These are phyloP conservation scores for Acanthosepion esculentum DNA, from an alignment of 2,888 invertebrate species.

Conservation along the genomic window DNA sequence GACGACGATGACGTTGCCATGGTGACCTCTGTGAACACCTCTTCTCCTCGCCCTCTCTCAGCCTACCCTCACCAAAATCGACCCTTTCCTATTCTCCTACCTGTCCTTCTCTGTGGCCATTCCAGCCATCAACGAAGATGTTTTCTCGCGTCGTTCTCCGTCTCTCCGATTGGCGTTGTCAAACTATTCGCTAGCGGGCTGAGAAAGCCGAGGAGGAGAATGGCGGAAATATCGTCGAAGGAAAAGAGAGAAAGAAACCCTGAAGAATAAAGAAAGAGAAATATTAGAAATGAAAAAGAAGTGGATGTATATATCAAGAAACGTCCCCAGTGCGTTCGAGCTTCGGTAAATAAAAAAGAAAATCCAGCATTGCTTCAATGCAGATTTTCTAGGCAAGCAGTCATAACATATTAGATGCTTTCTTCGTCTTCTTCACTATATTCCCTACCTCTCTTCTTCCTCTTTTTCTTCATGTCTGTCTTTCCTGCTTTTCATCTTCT, in stretches of 20 bases:
- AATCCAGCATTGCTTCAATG: too few species aligned
- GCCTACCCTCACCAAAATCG: neutral
- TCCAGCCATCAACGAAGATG: conserved; percentile 1
- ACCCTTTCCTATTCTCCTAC: neutral
- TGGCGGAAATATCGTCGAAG: neutral
- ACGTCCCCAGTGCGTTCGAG: too few species aligned
- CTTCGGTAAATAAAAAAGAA: too few species aligned
- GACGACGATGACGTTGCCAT: conserved; percentile 18
- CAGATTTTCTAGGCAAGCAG: too few species aligned
- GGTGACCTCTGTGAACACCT: neutral
- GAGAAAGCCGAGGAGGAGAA: neutral
- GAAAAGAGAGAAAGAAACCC: neutral
- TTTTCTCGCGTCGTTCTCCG: neutral
- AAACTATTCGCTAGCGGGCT: neutral
- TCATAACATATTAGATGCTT: too few species aligned
- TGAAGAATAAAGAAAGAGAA: neutral
- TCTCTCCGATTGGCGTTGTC: neutral
- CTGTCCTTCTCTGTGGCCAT: neutral
- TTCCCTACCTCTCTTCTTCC: too few species aligned
- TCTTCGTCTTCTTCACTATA: too few species aligned
- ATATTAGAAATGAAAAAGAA: neutral
- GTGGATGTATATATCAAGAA: too few species aligned
- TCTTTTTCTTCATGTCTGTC: too few species aligned
- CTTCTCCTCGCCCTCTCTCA: neutral
- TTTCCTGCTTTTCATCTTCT: too few species aligned